Conservation (phyloP, 1,140 invertebrate species). For the Eufriesea mexicana region DNA sequence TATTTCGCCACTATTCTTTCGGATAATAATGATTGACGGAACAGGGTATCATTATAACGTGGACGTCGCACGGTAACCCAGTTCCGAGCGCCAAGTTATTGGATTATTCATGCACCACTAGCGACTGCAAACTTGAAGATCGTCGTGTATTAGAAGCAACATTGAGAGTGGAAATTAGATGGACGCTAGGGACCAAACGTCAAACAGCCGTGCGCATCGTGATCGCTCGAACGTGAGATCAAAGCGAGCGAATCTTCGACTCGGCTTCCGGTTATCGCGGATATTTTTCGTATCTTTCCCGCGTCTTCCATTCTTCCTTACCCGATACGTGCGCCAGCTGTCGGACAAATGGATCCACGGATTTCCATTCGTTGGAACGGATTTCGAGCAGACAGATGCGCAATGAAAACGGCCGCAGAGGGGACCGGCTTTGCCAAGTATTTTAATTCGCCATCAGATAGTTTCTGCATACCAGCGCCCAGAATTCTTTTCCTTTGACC, state of each 20-base stretch:
- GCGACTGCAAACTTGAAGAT: background rate
- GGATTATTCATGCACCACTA: background rate
- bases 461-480: conserved; percentile 1
- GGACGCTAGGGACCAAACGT: background rate
- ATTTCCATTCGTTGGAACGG: background rate
- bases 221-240: background rate
- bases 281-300: background rate
- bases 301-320: background rate
- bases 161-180: background rate
- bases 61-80: background rate
- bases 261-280: too few relatives aligned
- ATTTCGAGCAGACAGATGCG: background rate
- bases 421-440: conserved; percentile 14
- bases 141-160: background rate
- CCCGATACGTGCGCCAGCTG: background rate
- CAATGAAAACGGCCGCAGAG: background rate
- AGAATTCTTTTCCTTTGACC: conserved; percentile 16
- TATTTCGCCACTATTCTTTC: background rate
- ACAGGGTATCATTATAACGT: background rate
- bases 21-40: background rate
- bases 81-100: background rate
- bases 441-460: conserved; percentile 25
- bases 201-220: background rate
- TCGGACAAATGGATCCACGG: too few relatives aligned
- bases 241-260: background rate